Evolutionary conservation across 2,113 vertebrate genomes (phyloP), one percentile per base, ranked within the genome.

Genomic region (Caranx ignobilis): DNA sequence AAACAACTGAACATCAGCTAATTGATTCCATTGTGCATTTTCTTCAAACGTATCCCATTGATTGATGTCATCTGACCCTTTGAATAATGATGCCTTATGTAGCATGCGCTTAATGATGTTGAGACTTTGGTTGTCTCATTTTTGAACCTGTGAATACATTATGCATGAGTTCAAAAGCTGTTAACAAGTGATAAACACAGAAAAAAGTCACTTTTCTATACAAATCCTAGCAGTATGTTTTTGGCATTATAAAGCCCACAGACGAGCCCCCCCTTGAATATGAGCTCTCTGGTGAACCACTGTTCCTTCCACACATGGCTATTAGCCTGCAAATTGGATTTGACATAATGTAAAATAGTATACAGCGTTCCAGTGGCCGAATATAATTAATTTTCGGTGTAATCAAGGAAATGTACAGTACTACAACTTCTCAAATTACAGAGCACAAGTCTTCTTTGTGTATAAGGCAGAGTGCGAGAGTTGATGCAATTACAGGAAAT

Each of bases 401-500:
- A 79, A 54, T 67, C 41, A 66, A 0, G 34, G 62, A 74, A 82
- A 79, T 59, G 71, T 21, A 64, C 19, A 43, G 37, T 26, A 54
- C 6, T 26, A 32, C 75, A 67, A 62, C 31, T 31, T 18, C 21
- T 70, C 32, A 64, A 59, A 73, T 81, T 57, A 73, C 59, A 62
- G 64, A 66, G 80, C 50, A 62, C 50, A 54, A 64, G 81, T 12
- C 37, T 2, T 79, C 54, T 61, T 66, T 34, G 56, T 61, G 35
- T 32, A 12, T 37, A 31, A 34, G 18, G 60, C 32, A 62, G 18
- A 71, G 70, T 31, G 43, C 31, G 35, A 48, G 41, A 71, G 59
- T 26, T 80, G 79, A 82, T 54, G 80, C 74, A 89, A 84, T 84
- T 52, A 75, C 19, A 84, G 52, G 74, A 84, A 85, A 86, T 76